Evolutionary conservation across 64 coral and sea anemone species (phyloP), one percentile per base, ranked within the genome.

Genomic region (Exaiptasia diaphana): DNA sequence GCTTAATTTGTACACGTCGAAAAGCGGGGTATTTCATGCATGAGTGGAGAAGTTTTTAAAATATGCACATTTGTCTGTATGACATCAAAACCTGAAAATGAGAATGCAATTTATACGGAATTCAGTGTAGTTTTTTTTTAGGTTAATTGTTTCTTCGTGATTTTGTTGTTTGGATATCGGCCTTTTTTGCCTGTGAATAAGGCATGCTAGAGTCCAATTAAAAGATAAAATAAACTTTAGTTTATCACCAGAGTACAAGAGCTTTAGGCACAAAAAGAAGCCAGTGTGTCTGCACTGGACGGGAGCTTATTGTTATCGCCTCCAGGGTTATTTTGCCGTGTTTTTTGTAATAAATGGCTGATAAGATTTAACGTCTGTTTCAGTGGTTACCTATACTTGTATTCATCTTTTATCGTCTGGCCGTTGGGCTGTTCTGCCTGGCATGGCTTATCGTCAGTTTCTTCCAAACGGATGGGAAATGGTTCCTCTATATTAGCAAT

Each of bases 401-500:
- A 14, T 75, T 89, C 27, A 27, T 62, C 14, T 8, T 89, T 28
- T 89, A 82, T 60, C 86, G 86, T 13, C 78, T 89, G 28, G 22
- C 74, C 39, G 49, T 79, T 9, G 90, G 71, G 10, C 55, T 93
- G 11, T 93, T 87, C 28, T 87, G 76, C 38, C 44, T 93, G 32
- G 84, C 83, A 20, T 93, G 43, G 60, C 5, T 73, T 41, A 93
- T 68, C 20, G 86, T 25, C 43, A 82, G 65, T 13, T 30, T 39
- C 1, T 35, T 14, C 10, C 26, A 55, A 46, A 43, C 78, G 13
- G 42, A 65, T 15, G 20, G 41, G n/a, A 81, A 93, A 46, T 93
- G 74, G 75, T 82, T 93, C 36, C 44, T 93, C 4, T 93, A 68
- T 44, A 62, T 87, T 45, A 76, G 69, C 57, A 86, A 93, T 77